Conservation (phyloP, 2,888 invertebrate species). For the Lasioglossum marginatum region DNA sequence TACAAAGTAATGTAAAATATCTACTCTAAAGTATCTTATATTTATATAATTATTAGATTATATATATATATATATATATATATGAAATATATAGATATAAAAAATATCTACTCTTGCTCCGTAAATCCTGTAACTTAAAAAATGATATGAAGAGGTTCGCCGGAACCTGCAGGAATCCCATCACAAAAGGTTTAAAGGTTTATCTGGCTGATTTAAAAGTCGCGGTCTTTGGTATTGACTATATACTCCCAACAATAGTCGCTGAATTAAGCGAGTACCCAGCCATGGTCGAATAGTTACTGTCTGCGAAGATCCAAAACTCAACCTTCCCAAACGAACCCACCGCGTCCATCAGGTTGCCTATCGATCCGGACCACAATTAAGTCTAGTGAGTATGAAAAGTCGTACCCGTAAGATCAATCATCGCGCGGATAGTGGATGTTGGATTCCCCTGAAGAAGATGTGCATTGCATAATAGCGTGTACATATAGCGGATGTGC, state of each 20-base stretch:
- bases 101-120: background rate
- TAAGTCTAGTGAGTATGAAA: background rate
- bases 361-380: background rate
- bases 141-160: background rate
- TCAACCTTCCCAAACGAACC: background rate
- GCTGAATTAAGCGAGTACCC: background rate
- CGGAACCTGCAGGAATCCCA: background rate
- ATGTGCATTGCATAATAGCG: conserved; percentile 1
- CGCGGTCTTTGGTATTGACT: background rate
- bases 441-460: background rate
- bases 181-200: background rate
- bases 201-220: background rate
- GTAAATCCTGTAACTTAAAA: background rate
- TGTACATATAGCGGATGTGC: background rate
- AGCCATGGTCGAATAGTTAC: background rate
- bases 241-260: background rate
- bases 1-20: background rate
- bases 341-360: background rate
- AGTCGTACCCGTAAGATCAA: background rate
- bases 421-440: background rate
- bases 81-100: background rate
- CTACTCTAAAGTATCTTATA: background rate
- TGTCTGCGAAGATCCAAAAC: background rate
- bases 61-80: no score
- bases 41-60: no score